Evolutionary conservation across 1,140 invertebrate species (phyloP).

Genomic region (Neuroterus valhalla): DNA sequence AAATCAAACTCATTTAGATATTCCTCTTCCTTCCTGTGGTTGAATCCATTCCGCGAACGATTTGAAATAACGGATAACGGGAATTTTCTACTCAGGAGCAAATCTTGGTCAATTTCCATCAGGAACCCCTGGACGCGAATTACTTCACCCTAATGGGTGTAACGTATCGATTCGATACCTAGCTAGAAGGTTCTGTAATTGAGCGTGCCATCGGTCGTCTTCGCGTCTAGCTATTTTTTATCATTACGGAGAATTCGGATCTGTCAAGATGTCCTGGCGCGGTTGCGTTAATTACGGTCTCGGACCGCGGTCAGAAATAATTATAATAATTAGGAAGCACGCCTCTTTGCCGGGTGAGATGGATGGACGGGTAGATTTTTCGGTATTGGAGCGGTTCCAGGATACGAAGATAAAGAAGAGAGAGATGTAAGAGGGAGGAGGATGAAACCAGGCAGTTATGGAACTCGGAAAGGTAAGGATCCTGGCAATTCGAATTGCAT

Average conservation of each 20-base stretch:
- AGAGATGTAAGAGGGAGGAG: constrained; percentile 49
- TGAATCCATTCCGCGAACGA: neutral
- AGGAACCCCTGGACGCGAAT: constrained; percentile 14
- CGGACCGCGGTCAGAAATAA: constrained; percentile 66
- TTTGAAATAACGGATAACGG: constrained; percentile 6
- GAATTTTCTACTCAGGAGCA: neutral
- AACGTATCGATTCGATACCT: neutral
- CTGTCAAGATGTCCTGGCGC: constrained; percentile 73
- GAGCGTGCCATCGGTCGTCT: constrained; percentile 44
- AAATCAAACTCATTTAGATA: constrained; percentile 19
- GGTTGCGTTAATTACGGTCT: constrained; percentile 74
- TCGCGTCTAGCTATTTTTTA: constrained; percentile 56
- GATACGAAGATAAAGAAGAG: constrained; percentile 47
- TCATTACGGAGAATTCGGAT: constrained; percentile 72
- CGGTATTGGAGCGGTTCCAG: constrained; percentile 54
- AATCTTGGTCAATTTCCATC: constrained; percentile 18
- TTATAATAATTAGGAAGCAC: constrained; percentile 75
- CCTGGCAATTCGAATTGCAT: constrained; percentile 33
- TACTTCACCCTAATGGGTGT: constrained; percentile 24
- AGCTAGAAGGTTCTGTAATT: constrained; percentile 39
- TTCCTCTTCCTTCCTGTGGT: neutral
- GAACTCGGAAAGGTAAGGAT: constrained; percentile 8
- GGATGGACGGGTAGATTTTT: constrained; percentile 66
- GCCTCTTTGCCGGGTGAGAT: constrained; percentile 65
- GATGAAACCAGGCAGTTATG: constrained; percentile 26